Conservation (phyloP, 2,113 vertebrate genomes). For the Perccottus glenii region DNA sequence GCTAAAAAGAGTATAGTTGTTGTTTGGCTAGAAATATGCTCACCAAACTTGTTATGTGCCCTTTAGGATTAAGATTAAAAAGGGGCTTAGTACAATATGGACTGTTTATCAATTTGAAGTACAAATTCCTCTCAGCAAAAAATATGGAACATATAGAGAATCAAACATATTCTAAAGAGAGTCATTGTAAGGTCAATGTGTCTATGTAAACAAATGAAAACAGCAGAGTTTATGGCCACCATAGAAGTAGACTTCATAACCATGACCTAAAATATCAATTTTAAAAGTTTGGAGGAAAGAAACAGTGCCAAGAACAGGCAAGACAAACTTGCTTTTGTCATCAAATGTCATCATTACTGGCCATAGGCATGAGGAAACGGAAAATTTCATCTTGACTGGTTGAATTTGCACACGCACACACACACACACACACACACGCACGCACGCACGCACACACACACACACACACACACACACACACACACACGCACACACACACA, state of each 20-base stretch:
- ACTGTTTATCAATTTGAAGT: not conserved
- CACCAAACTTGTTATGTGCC: not conserved
- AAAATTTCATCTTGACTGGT: not conserved
- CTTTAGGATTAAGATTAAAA: too few species aligned
- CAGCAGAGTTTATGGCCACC: too few species aligned
- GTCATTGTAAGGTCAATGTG: too few species aligned
- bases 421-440: too few species aligned
- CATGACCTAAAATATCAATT: too few species aligned
- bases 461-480: not conserved
- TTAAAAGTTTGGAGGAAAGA: too few species aligned
- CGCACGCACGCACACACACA: too few species aligned
- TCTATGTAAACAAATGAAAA: not conserved
- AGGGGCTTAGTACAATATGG: not conserved
- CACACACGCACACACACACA: too few species aligned
- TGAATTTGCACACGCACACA: not conserved
- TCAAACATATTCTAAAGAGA: not conserved
- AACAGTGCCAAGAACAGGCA: not conserved
- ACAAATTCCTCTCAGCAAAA: not conserved
- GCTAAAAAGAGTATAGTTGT: not conserved
- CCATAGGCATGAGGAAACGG: not conserved
- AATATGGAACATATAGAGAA: not conserved
- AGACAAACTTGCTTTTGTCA: not conserved
- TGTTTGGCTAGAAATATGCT: not conserved
- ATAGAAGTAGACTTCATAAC: too few species aligned
- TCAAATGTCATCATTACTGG: not conserved